A percentile compares a stretch with the other conserved stretches of the same genome.
Conservation (phyloP, 2,797 vertebrate genomes). For the Masticophis lateralis region DNA sequence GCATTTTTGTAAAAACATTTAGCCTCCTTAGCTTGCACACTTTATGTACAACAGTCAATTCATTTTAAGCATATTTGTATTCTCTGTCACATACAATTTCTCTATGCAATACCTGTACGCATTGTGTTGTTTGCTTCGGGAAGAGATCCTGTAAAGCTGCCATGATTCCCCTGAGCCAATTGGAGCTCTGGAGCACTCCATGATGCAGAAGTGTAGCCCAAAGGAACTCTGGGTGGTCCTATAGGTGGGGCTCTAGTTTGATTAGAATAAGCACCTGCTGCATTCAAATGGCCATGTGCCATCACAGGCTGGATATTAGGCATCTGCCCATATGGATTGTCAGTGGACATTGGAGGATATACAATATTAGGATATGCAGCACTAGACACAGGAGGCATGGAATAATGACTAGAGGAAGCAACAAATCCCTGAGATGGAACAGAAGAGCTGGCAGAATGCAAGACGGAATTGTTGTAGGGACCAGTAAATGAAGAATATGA, state of each 20-base stretch:
- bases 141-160: constrained; percentile 60
- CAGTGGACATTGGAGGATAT: constrained; percentile 77
- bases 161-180: constrained; percentile 67
- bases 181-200: constrained; percentile 62
- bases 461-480: constrained; percentile 65
- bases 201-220: constrained; percentile 65
- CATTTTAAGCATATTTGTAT: too few species aligned
- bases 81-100: not conserved
- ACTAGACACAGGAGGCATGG: constrained; percentile 65
- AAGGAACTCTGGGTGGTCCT: constrained; percentile 75
- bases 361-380: constrained; percentile 79
- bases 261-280: constrained; percentile 62
- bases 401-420: constrained; percentile 72
- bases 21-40: too few species aligned
- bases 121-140: constrained; percentile 75
- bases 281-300: constrained; percentile 58
- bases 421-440: constrained; percentile 78
- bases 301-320: constrained; percentile 76
- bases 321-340: constrained; percentile 75
- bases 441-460: constrained; percentile 75
- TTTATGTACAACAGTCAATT: not conserved
- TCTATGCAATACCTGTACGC: constrained; percentile 73
- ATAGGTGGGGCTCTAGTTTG: constrained; percentile 69
- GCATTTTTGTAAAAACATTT: not conserved
- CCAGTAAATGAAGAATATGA: constrained; percentile 66